Percentiles rank a stretch among this genome's conserved stretches.
These are phyloP conservation scores for Eonycteris spelaea DNA, from an alignment of 2,113 vertebrate species.

Conservation along the genomic window DNA sequence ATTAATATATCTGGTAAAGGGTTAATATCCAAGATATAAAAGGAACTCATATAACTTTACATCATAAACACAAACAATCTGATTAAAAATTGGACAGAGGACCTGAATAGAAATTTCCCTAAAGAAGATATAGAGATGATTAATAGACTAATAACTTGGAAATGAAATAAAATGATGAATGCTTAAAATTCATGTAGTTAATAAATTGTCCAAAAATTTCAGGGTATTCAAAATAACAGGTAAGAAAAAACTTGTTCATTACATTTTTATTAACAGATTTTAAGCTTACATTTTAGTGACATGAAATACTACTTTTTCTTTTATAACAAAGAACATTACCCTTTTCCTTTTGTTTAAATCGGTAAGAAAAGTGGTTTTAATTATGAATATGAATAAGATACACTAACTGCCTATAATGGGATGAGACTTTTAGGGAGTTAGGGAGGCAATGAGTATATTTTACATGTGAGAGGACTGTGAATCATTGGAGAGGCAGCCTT, in stretches of 20 bases:
- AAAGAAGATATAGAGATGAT: too few relatives aligned
- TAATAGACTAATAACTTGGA: background rate
- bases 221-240: background rate
- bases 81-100: too few relatives aligned
- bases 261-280: background rate
- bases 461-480: background rate
- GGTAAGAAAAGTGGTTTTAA: background rate
- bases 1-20: too few relatives aligned
- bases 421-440: background rate
- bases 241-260: background rate
- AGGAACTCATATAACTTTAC: too few relatives aligned
- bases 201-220: background rate
- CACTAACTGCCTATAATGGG: background rate
- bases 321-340: background rate
- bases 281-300: background rate
- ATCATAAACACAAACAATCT: too few relatives aligned
- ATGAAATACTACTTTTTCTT: background rate
- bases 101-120: too few relatives aligned
- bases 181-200: conserved; percentile 1
- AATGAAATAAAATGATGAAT: conserved; percentile 1
- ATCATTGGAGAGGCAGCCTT: background rate
- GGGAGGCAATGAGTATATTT: background rate
- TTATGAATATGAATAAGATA: background rate
- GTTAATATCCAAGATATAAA: too few relatives aligned
- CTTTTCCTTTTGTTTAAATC: background rate